These are phyloP conservation scores for Papilio helenus DNA, from an alignment of 1,140 invertebrate species.

Conservation along the genomic window DNA sequence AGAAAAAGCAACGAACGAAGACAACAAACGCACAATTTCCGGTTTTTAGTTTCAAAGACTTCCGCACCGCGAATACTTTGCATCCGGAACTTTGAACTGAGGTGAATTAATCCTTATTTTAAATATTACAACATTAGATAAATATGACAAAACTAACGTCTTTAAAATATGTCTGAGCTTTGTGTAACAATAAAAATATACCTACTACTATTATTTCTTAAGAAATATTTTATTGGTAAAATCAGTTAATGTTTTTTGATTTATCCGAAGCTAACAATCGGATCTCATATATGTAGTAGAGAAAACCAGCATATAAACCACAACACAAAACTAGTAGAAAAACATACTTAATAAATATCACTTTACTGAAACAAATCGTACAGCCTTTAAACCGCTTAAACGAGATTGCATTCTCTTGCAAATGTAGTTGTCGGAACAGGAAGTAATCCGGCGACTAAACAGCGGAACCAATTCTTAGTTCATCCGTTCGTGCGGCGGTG, in stretches of 20 bases:
- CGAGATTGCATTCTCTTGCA: slow-evolving; percentile 53
- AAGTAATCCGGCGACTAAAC: slow-evolving; percentile 67
- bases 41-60: slow-evolving; percentile 33
- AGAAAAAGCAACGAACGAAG: neutral
- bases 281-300: no score
- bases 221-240: no score
- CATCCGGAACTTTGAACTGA: slow-evolving; percentile 31
- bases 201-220: no score
- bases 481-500: slow-evolving; percentile 75
- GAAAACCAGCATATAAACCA: neutral
- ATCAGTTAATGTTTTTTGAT: no score
- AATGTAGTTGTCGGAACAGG: slow-evolving; percentile 55
- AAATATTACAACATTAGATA: neutral
- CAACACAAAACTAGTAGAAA: neutral
- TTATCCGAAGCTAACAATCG: no score
- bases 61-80: neutral
- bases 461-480: slow-evolving; percentile 74
- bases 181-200: no score
- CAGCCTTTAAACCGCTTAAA: slow-evolving; percentile 12
- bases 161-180: neutral
- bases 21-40: slow-evolving; percentile 36
- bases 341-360: neutral
- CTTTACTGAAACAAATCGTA: slow-evolving; percentile 5
- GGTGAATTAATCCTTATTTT: neutral
- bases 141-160: neutral